These are phyloP conservation scores for Platycheirus rosarum DNA, from an alignment of 2,888 invertebrate genomes.

Conservation along the genomic window DNA sequence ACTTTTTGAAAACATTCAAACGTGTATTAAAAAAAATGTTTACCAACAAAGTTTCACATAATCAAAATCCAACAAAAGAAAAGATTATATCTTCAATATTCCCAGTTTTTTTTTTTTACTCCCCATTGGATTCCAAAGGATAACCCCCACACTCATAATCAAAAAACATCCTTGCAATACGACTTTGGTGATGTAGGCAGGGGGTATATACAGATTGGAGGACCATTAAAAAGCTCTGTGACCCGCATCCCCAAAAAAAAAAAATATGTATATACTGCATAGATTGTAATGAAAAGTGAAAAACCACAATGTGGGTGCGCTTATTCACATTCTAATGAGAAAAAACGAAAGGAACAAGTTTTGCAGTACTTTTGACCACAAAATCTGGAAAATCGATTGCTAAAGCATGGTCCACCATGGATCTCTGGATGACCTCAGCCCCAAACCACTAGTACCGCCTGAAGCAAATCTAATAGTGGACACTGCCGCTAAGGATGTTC, in stretches of 20 bases:
- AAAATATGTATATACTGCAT: too few relatives aligned
- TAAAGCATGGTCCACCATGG: slow-evolving; percentile 40
- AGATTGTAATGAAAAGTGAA: not conserved
- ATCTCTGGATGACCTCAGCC: slow-evolving; percentile 25
- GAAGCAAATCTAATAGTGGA: slow-evolving; percentile 7
- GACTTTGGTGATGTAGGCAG: not conserved
- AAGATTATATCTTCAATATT: too few relatives aligned
- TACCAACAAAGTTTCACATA: too few relatives aligned
- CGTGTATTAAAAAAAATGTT: too few relatives aligned
- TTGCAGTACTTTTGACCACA: slow-evolving; percentile 6
- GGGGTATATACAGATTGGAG: too few relatives aligned
- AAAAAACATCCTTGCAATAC: not conserved
- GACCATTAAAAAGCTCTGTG: not conserved
- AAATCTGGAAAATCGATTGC: slow-evolving; percentile 20
- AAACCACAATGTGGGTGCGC: not conserved
- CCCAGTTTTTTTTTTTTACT: too few relatives aligned
- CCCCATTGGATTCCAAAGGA: too few relatives aligned
- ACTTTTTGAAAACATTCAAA: too few relatives aligned
- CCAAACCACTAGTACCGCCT: not conserved
- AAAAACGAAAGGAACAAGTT: not conserved
- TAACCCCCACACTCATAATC: too few relatives aligned
- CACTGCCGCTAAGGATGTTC: slow-evolving; percentile 7
- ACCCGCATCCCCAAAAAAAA: slow-evolving; percentile 20
- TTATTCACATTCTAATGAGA: slow-evolving; percentile 4
- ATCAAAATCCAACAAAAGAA: too few relatives aligned